Evolutionary conservation across 1,140 invertebrate genomes (phyloP), one percentile per base, ranked within the genome.

Genomic region (Bombus superbus): DNA sequence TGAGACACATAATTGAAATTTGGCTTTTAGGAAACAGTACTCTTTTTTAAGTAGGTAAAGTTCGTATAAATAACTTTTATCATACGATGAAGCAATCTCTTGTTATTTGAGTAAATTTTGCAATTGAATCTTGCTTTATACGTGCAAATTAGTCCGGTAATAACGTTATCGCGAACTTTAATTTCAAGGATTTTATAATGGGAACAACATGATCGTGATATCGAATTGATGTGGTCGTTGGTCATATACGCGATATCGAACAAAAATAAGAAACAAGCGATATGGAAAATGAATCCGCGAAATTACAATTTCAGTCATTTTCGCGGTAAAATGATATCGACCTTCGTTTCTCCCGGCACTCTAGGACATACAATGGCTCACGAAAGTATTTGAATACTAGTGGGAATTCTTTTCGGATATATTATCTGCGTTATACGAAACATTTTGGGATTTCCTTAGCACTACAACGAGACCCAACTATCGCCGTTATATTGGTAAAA

Each of bases 1-100:
- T 95, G 87, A 59, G n/a, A 25, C 22, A 81, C 11, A 76, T 40
- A 64, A 53, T 68, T 53, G 28, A 83, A 83, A 89, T 74, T 57
- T 47, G 0, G 9, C 6, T 44, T 44, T 32, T 18, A 53, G 11
- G 3, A 53, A 53, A 35, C 4, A 53, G 44, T 22, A 38, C n/a
- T n/a, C 82, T 71, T 13, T 59, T 79, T 15, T 38, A 6, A 10
- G 57, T 10, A 32, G 18, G 47, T 22, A 53, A 15, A 64, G 59
- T n/a, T 71, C 42, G 40, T 44, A n/a, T 6, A 18, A 32, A 42
- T 25, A 22, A 72, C 1, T 38, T 22, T 22, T 53, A 53, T 53
- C 47, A 53, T 40, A 62, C 25, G 25, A 69, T 22, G 32, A 62
- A 53, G 25, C 18, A 22, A 8, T 53, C 28, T 28, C 42, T 42